These are phyloP conservation scores for Eurois occulta DNA, from an alignment of 2,888 invertebrate species.

Conservation along the genomic window DNA sequence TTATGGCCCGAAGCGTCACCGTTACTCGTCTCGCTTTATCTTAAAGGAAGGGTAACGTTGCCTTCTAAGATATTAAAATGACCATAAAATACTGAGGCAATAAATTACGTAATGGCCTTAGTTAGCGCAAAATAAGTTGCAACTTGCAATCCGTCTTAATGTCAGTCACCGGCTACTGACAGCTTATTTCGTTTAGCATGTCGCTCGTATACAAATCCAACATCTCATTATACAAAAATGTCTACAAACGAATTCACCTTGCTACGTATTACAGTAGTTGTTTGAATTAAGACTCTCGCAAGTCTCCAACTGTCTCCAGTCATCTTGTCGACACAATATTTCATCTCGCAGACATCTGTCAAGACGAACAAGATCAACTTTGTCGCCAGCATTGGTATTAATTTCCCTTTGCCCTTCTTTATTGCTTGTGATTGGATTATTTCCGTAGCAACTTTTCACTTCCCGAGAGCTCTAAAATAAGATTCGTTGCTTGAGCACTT, in stretches of 20 bases:
- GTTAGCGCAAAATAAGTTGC: constrained; percentile 37
- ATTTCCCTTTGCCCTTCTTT: constrained; percentile 84
- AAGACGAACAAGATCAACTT: constrained; percentile 83
- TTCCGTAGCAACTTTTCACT: constrained; percentile 82
- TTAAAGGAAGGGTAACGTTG: constrained; percentile 29
- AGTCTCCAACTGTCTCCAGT: constrained; percentile 66
- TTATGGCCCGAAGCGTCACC: constrained; percentile 45
- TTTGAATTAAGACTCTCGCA: constrained; percentile 68
- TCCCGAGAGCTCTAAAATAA: constrained; percentile 79
- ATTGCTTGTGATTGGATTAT: constrained; percentile 87
- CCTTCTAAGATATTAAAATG: constrained; percentile 43
- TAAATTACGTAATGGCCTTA: constrained; percentile 32
- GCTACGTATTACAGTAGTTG: constrained; percentile 62
- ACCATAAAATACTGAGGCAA: constrained; percentile 21
- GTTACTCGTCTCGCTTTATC: constrained; percentile 28
- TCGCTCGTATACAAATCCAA: constrained; percentile 54
- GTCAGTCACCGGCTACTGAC: constrained; percentile 42
- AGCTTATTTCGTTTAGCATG: constrained; percentile 45
- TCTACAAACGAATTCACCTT: constrained; percentile 44
- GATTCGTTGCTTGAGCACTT: constrained; percentile 73
- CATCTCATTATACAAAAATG: constrained; percentile 52
- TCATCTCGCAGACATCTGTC: constrained; percentile 86
- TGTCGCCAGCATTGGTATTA: constrained; percentile 85
- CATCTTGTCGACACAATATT: constrained; percentile 79
- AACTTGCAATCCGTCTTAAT: constrained; percentile 46